These are phyloP conservation scores for Nymphalis polychloros DNA, from an alignment of 2,888 invertebrate genomes.

Conservation along the genomic window DNA sequence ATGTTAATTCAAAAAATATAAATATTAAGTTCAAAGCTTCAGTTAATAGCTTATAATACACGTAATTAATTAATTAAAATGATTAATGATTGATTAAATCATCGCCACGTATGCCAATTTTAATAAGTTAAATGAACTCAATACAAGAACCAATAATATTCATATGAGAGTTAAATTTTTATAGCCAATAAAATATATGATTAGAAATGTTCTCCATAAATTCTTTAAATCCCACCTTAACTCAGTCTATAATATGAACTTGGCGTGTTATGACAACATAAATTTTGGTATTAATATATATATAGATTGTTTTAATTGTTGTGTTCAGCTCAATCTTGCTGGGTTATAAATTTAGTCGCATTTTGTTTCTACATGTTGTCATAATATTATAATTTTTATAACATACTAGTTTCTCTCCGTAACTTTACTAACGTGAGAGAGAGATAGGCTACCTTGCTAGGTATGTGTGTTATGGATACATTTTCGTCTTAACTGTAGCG, in stretches of 20 bases:
- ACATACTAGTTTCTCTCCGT: no score
- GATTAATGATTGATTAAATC: no score
- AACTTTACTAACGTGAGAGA: no score
- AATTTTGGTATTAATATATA: conserved; percentile 32
- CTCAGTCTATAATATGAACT: conserved; percentile 22
- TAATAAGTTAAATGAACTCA: conserved; percentile 12
- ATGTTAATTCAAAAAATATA: no score
- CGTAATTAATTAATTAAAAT: no score
- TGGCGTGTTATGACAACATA: conserved; percentile 36
- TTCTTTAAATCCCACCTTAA: conserved; percentile 21
- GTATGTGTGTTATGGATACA: no score
- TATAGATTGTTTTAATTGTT: conserved; percentile 38
- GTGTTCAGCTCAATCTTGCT: conserved; percentile 25
- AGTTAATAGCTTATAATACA: no score
- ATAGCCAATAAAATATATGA: conserved; percentile 26
- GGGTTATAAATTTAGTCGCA: conserved; percentile 13
- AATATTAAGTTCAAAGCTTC: no score
- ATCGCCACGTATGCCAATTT: not conserved
- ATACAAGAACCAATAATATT: conserved; percentile 14
- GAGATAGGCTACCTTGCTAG: no score
- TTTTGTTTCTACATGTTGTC: not conserved
- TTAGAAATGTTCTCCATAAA: conserved; percentile 23
- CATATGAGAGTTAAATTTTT: conserved; percentile 18
- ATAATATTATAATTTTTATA: not conserved
- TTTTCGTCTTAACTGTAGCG: no score